Conservation (phyloP, 1,140 invertebrate genomes). For the Trissolcus basalis region DNA sequence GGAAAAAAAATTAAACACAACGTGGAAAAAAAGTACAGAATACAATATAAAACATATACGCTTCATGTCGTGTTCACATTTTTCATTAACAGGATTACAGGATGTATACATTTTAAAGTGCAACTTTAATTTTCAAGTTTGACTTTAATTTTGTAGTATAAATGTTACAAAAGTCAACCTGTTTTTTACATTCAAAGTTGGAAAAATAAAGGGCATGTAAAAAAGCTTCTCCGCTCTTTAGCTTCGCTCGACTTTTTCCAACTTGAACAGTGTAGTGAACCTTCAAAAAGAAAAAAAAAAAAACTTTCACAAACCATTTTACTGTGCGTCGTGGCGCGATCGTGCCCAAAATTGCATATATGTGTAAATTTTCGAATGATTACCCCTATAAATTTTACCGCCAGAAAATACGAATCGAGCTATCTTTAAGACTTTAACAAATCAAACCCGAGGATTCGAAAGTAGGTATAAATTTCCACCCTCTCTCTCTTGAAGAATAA, state of each 20-base stretch:
- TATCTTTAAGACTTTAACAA: constrained; percentile 43
- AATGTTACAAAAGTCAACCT: too few relatives aligned
- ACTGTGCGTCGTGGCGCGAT: constrained; percentile 9
- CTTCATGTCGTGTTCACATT: too few relatives aligned
- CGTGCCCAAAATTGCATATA: constrained; percentile 39
- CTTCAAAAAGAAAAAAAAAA: constrained; percentile 25
- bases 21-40: too few relatives aligned
- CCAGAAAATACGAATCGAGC: constrained; percentile 21
- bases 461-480: constrained; percentile 20
- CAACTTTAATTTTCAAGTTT: too few relatives aligned
- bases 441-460: constrained; percentile 27
- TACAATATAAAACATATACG: too few relatives aligned
- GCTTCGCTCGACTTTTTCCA: constrained; percentile 12
- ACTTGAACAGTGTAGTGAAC: constrained; percentile 7
- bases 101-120: too few relatives aligned
- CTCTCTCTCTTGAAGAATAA: background rate
- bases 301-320: constrained; percentile 29
- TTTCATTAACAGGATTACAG: too few relatives aligned
- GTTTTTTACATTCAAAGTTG: too few relatives aligned
- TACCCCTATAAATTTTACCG: constrained; percentile 25
- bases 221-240: constrained; percentile 8
- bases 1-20: too few relatives aligned
- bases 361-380: constrained; percentile 45
- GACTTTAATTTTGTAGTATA: too few relatives aligned
- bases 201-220: background rate